These are phyloP conservation scores for Raillietiella orientalis DNA, from an alignment of 2,888 invertebrate species.

Conservation along the genomic window DNA sequence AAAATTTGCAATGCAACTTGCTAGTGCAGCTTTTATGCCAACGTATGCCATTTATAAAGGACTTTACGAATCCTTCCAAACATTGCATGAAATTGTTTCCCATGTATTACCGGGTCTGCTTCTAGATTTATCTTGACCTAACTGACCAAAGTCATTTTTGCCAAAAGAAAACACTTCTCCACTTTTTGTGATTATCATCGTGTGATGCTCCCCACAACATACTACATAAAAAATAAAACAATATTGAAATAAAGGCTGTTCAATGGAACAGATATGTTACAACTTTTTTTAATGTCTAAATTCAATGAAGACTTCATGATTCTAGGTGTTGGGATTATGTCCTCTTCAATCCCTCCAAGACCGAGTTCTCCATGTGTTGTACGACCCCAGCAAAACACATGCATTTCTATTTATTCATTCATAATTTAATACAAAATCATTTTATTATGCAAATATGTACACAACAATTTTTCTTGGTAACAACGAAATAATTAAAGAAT, in stretches of 20 bases:
- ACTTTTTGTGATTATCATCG: slow-evolving; percentile 34
- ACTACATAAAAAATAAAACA: slow-evolving; percentile 15
- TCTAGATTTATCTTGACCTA: slow-evolving; percentile 25
- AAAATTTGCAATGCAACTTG: no score
- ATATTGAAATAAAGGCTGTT: no score
- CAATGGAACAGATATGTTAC: neutral
- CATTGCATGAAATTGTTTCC: no score
- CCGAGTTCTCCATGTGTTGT: slow-evolving; percentile 42
- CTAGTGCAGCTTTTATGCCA: no score
- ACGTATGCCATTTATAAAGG: no score
- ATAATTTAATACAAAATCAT: no score
- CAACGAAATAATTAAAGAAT: no score
- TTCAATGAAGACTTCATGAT: slow-evolving; percentile 14
- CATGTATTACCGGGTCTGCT: slow-evolving; percentile 1
- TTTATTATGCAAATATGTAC: no score
- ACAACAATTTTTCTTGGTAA: no score
- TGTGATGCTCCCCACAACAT: slow-evolving; percentile 51
- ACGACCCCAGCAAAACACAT: slow-evolving; percentile 41
- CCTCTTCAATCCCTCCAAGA: slow-evolving; percentile 37
- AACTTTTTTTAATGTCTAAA: slow-evolving; percentile 13
- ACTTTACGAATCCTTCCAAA: no score
- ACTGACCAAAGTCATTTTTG: slow-evolving; percentile 63
- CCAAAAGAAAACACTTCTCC: slow-evolving; percentile 72
- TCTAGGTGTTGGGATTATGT: slow-evolving; percentile 19
- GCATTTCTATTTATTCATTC: no score